Percentiles rank a stretch among this genome's conserved stretches.
Evolutionary conservation across 2,797 vertebrate genomes (phyloP).

Genomic region (Rhinella marina): DNA sequence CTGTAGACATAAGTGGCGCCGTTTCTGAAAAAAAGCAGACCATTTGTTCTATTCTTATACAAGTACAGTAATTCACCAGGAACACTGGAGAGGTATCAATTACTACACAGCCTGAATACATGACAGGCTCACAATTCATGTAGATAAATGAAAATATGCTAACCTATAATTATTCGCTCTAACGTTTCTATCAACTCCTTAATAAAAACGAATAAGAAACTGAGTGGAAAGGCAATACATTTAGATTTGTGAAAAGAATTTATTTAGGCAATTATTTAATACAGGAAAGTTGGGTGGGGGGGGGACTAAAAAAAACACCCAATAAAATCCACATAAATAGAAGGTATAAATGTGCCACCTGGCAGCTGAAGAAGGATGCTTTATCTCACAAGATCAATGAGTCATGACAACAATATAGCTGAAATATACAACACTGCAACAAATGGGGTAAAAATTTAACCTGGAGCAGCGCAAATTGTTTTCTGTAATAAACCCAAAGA

Average conservation of each 20-base stretch:
- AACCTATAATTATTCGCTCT: not conserved
- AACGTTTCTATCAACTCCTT: not conserved
- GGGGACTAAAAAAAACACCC: not conserved
- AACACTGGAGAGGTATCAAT: not conserved
- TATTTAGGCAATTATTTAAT: not conserved
- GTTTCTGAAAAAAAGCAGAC: not conserved
- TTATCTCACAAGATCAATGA: slow-evolving; percentile 21
- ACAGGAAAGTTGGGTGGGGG: not conserved
- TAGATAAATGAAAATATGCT: not conserved
- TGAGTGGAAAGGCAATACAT: not conserved
- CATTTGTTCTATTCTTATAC: not conserved
- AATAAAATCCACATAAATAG: not conserved
- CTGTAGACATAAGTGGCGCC: not conserved
- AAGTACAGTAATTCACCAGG: not conserved
- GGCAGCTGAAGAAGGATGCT: not conserved
- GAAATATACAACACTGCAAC: not conserved
- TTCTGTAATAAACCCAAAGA: slow-evolving; percentile 9
- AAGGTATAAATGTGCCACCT: not conserved
- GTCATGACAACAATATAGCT: not conserved
- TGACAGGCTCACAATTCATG: not conserved
- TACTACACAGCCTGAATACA: not conserved
- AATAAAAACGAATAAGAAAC: not conserved
- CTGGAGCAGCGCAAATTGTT: slow-evolving; percentile 15
- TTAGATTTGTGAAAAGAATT: not conserved
- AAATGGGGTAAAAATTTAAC: slow-evolving; percentile 15